A percentile compares a stretch with the other conserved stretches of the same genome.
Evolutionary conservation across 1,140 invertebrate species (phyloP).

Genomic region (Colletes gigas): DNA sequence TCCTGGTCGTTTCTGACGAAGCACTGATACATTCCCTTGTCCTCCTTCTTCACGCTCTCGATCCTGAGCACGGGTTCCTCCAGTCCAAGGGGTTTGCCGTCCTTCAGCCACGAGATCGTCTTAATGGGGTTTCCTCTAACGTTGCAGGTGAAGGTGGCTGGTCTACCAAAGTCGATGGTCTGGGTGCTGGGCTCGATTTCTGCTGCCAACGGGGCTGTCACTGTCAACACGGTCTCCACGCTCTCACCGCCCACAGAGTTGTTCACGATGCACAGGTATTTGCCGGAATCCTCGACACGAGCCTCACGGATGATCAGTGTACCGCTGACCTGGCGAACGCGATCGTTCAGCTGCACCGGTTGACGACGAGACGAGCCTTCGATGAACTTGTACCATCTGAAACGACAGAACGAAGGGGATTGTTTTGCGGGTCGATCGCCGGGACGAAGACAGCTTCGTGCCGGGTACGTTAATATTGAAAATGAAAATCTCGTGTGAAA

Average conservation of each 20-base stretch:
- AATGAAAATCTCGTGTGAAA: conserved; percentile 10
- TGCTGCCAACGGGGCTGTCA: conserved; percentile 93
- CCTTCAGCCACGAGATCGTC: conserved; percentile 95
- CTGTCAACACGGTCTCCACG: conserved; percentile 94
- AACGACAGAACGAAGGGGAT: conserved; percentile 76
- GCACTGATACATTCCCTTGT: conserved; percentile 99
- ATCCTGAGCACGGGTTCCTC: conserved; percentile 91
- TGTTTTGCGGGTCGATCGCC: conserved; percentile 32
- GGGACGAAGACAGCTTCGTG: conserved; percentile 24
- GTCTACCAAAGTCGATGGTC: conserved; percentile 95
- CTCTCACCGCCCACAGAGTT: conserved; percentile 96
- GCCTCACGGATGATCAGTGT: conserved; percentile 95
- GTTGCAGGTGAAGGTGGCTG: conserved; percentile 93
- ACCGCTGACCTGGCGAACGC: conserved; percentile 95
- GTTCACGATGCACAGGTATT: conserved; percentile 96
- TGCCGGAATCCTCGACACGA: conserved; percentile 94
- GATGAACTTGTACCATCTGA: conserved; percentile 96
- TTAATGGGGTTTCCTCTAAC: conserved; percentile 95
- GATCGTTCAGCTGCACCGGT: conserved; percentile 91
- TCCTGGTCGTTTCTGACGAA: conserved; percentile 97
- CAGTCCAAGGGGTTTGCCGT: conserved; percentile 91
- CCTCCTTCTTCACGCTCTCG: conserved; percentile 94
- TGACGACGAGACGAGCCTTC: conserved; percentile 92
- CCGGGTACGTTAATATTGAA: conserved; percentile 5
- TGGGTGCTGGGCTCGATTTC: conserved; percentile 94